Percentiles rank a stretch among this genome's conserved stretches.
phyloP scores from a whole-genome alignment of 2,797 vertebrate species.

The Hydrolagus colliei region DNA sequence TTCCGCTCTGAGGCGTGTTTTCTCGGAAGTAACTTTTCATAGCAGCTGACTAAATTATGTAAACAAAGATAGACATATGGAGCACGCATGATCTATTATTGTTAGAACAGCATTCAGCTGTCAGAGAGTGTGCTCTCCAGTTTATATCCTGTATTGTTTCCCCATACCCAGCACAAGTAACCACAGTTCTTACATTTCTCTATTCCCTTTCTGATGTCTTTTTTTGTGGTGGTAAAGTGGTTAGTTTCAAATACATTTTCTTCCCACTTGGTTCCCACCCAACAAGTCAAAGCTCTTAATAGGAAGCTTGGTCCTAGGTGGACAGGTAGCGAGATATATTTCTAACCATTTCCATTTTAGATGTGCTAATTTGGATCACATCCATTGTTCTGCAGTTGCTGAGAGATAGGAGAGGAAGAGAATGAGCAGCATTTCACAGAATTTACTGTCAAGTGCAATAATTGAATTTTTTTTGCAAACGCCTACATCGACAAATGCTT shows the following conservation, averaged over 20 bases:
- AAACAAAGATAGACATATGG: constrained; percentile 48
- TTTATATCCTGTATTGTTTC: constrained; percentile 22
- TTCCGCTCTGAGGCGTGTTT: constrained; percentile 44
- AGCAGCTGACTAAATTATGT: constrained; percentile 52
- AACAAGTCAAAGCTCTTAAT: neutral
- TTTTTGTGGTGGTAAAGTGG: too few relatives aligned
- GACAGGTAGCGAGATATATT: too few relatives aligned
- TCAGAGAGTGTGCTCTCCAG: constrained; percentile 33
- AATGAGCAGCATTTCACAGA: too few relatives aligned
- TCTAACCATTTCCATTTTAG: neutral
- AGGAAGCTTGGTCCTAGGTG: neutral
- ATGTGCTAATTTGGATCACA: neutral
- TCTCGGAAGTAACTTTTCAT: constrained; percentile 56
- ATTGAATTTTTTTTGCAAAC: too few relatives aligned
- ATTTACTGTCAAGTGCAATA: too few relatives aligned
- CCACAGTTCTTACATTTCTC: constrained; percentile 2
- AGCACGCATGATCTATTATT: constrained; percentile 41
- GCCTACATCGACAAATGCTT: too few relatives aligned
- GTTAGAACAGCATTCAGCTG: constrained; percentile 44
- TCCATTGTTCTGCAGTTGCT: neutral
- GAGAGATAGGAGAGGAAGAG: neutral
- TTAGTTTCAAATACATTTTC: too few relatives aligned
- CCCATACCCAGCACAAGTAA: neutral
- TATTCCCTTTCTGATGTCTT: neutral
- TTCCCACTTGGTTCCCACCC: neutral